Evolutionary conservation across 2,797 vertebrate species (phyloP).

Genomic region (Gymnodraco acuticeps): DNA sequence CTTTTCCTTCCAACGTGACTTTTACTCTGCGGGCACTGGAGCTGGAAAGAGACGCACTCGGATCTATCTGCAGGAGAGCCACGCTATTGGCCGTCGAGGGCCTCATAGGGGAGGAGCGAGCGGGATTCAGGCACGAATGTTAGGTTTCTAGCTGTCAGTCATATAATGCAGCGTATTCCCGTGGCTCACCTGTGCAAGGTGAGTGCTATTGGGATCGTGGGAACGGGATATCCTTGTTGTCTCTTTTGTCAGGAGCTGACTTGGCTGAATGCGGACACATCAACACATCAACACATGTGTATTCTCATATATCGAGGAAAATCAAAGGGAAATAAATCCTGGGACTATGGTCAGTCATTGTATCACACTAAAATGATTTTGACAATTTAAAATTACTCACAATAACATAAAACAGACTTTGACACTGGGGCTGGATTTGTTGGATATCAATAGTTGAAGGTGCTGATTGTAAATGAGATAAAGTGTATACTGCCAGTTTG

Average conservation of each 20-base stretch:
- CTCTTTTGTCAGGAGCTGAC: constrained; percentile 40
- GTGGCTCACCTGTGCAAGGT: constrained; percentile 85
- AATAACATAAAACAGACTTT: not conserved
- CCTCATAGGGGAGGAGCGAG: constrained; percentile 87
- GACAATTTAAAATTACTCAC: not conserved
- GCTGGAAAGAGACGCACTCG: constrained; percentile 86
- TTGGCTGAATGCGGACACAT: constrained; percentile 10
- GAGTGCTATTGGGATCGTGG: constrained; percentile 69
- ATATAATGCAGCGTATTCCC: constrained; percentile 71
- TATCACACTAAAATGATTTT: not conserved
- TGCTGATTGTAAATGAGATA: not conserved
- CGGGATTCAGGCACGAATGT: constrained; percentile 72
- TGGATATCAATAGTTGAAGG: not conserved
- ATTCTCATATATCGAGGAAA: constrained; percentile 25
- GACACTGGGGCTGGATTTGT: not conserved
- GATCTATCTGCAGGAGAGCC: constrained; percentile 83
- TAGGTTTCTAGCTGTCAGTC: constrained; percentile 89
- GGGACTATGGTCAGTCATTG: not conserved
- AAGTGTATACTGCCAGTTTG: not conserved
- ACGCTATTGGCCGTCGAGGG: constrained; percentile 87
- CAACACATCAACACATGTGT: constrained; percentile 23
- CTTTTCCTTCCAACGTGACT: constrained; percentile 91
- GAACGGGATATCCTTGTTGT: constrained; percentile 66
- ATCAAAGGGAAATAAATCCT: not conserved
- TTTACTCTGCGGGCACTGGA: constrained; percentile 92